phyloP scores from a whole-genome alignment of 2,113 vertebrate species.

The Heterotilapia buettikoferi region DNA sequence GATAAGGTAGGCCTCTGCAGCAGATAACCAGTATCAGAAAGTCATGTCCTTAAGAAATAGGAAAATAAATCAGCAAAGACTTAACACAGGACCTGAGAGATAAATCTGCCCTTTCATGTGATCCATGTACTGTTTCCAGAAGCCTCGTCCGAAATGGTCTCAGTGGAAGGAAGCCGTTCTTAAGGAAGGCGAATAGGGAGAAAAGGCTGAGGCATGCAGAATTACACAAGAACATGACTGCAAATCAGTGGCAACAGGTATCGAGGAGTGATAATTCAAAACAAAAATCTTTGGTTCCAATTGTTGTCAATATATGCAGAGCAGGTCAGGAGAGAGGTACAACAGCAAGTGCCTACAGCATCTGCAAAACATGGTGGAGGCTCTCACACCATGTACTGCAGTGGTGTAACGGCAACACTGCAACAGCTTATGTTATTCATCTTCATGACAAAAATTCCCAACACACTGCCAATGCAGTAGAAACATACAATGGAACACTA shows the following conservation, averaged over 20 bases:
- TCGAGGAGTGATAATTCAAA: background rate
- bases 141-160: background rate
- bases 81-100: background rate
- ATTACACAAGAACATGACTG: background rate
- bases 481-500: background rate
- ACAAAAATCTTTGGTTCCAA: background rate
- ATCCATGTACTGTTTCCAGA: background rate
- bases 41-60: background rate
- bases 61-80: background rate
- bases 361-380: background rate
- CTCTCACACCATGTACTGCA: background rate
- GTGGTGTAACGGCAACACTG: background rate
- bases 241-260: background rate
- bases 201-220: background rate
- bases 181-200: background rate
- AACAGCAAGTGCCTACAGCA: background rate
- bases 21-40: background rate
- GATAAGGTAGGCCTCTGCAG: background rate
- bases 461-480: background rate
- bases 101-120: background rate
- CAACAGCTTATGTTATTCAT: background rate
- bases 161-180: background rate
- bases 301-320: background rate
- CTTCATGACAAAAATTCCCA: background rate
- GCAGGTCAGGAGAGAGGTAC: background rate